Evolutionary conservation across 2,888 invertebrate species (phyloP).

Genomic region (Liposcelis brunnea): DNA sequence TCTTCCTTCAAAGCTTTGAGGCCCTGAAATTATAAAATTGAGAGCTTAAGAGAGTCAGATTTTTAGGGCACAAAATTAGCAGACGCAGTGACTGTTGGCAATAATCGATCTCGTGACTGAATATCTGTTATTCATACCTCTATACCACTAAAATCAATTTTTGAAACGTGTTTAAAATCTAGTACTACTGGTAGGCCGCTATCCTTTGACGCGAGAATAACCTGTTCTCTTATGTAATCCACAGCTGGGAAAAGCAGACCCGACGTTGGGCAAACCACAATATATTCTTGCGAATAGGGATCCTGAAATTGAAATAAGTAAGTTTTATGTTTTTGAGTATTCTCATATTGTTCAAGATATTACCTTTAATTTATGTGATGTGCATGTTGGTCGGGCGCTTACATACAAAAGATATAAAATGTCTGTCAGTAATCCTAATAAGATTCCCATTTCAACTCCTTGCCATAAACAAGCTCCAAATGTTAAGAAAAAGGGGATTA

Average conservation of each 20-base stretch:
- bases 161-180: too few species aligned
- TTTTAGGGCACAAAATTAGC: too few species aligned
- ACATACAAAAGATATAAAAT: conserved; percentile 42
- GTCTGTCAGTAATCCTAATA: conserved; percentile 45
- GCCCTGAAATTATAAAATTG: too few species aligned
- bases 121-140: too few species aligned
- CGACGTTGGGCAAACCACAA: conserved; percentile 30
- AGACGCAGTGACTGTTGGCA: too few species aligned
- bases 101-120: too few species aligned
- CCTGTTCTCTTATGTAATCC: conserved; percentile 24
- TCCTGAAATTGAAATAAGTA: conserved; percentile 16
- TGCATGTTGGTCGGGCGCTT: conserved; percentile 43
- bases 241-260: conserved; percentile 39
- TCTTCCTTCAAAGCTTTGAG: too few species aligned
- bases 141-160: too few species aligned
- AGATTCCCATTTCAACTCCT: conserved; percentile 51
- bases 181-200: too few species aligned
- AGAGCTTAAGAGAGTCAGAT: too few species aligned
- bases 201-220: too few species aligned
- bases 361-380: conserved; percentile 36
- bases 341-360: conserved; percentile 22
- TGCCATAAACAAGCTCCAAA: conserved; percentile 46
- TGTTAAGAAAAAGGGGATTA: conserved; percentile 46
- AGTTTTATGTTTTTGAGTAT: conserved; percentile 16
- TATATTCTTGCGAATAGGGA: conserved; percentile 22